phyloP scores from a whole-genome alignment of 2,113 vertebrate genomes.

The Phaethon lepturus region DNA sequence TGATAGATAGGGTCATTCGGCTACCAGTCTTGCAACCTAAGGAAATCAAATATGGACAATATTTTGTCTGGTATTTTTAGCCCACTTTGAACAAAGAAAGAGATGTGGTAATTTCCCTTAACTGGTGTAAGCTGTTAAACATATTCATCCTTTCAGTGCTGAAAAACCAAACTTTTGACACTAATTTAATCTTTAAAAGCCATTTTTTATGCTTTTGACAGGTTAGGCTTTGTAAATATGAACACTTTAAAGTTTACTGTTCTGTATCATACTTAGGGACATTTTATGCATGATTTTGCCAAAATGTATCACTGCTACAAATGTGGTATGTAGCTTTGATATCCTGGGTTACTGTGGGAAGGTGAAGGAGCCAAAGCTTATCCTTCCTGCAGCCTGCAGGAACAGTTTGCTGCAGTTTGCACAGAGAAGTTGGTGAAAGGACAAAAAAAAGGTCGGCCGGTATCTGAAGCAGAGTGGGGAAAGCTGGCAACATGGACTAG shows the following conservation, averaged over 20 bases:
- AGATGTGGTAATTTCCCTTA: not conserved
- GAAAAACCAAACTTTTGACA: not conserved
- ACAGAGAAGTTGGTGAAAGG: not conserved
- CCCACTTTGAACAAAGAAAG: not conserved
- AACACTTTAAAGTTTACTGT: not conserved
- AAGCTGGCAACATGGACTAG: not conserved
- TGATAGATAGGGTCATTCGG: not conserved
- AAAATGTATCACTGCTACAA: not conserved
- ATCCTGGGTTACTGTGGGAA: not conserved
- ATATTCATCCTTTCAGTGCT: not conserved
- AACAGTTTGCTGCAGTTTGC: not conserved
- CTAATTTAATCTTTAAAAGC: not conserved
- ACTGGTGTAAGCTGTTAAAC: not conserved
- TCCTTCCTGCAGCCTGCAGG: not conserved
- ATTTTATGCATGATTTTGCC: not conserved
- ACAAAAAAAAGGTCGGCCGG: not conserved
- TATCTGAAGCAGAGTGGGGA: not conserved
- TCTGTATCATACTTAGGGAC: not conserved
- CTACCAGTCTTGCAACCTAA: not conserved
- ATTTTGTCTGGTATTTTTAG: not conserved
- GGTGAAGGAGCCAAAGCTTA: not conserved
- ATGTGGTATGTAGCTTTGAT: not conserved
- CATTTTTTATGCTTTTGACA: not conserved
- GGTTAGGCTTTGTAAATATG: not conserved
- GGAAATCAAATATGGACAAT: not conserved